Conservation (phyloP, 2,113 vertebrate genomes). For the Ceratotherium simum region DNA sequence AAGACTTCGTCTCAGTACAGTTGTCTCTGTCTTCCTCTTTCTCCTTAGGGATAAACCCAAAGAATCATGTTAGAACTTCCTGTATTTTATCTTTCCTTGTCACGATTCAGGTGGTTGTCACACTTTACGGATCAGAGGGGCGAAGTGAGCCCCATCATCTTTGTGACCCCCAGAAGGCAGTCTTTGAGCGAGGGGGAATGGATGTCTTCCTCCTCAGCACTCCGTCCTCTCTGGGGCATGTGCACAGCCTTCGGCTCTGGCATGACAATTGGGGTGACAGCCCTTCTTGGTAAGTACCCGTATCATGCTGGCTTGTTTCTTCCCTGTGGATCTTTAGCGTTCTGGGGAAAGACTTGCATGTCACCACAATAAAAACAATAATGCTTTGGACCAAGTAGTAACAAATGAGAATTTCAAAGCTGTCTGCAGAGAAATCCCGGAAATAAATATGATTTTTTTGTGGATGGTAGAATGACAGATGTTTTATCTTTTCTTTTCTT, state of each 20-base stretch:
- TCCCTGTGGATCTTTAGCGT: neutral
- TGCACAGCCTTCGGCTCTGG: slow-evolving; percentile 88
- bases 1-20: neutral
- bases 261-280: slow-evolving; percentile 89
- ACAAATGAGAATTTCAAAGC: neutral
- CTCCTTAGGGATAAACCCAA: neutral
- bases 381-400: neutral
- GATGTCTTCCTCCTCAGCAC: slow-evolving; percentile 91
- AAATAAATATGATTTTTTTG: neutral
- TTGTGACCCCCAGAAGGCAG: slow-evolving; percentile 86
- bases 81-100: neutral
- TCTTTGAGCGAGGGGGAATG: slow-evolving; percentile 88
- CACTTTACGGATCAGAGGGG: slow-evolving; percentile 88
- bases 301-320: neutral
- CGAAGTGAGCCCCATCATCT: slow-evolving; percentile 87
- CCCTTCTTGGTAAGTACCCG: slow-evolving; percentile 88
- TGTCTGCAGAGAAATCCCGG: neutral
- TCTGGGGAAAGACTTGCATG: neutral
- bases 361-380: neutral
- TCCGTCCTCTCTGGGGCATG: slow-evolving; percentile 86
- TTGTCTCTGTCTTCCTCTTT: neutral
- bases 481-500: neutral
- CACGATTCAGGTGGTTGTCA: slow-evolving; percentile 87
- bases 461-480: neutral
- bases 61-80: neutral